Conservation (phyloP, 2,113 vertebrate genomes). For the Reinhardtius hippoglossoides region DNA sequence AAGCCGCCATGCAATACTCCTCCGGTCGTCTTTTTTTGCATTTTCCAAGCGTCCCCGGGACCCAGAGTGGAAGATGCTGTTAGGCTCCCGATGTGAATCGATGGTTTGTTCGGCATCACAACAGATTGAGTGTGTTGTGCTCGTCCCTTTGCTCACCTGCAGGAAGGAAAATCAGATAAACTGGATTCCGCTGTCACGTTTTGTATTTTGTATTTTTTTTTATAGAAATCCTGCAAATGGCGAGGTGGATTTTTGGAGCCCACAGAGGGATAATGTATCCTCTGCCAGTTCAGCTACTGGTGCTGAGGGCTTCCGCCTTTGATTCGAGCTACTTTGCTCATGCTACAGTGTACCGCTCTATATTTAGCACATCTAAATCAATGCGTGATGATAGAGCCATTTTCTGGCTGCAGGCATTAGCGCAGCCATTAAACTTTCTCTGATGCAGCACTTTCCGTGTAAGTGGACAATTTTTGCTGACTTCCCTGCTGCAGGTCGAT, state of each 20-base stretch:
- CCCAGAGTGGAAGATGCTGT: conserved; percentile 37
- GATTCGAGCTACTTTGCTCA: conserved; percentile 10
- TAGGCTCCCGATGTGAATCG: conserved; percentile 51
- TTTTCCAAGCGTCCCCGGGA: conserved; percentile 46
- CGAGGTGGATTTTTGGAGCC: conserved; percentile 1
- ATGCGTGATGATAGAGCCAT: conserved; percentile 52
- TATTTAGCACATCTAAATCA: conserved; percentile 65
- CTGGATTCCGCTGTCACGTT: neutral
- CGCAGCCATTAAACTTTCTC: conserved; percentile 66
- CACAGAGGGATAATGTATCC: conserved; percentile 3
- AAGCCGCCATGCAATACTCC: conserved; percentile 46
- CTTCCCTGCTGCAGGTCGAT: conserved; percentile 62
- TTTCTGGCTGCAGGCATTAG: conserved; percentile 59
- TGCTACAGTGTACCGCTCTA: conserved; percentile 26
- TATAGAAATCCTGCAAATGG: too few relatives aligned
- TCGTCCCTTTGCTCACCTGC: conserved; percentile 38
- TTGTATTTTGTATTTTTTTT: too few relatives aligned
- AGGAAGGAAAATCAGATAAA: conserved; percentile 44
- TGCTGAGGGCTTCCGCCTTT: conserved; percentile 4
- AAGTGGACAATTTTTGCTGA: conserved; percentile 74
- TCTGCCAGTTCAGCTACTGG: neutral
- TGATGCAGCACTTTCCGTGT: conserved; percentile 74
- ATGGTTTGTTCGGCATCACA: conserved; percentile 37
- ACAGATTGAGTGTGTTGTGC: conserved; percentile 34
- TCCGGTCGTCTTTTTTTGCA: conserved; percentile 32